Conservation (phyloP, 2,888 invertebrate species). For the Formica aserva region DNA sequence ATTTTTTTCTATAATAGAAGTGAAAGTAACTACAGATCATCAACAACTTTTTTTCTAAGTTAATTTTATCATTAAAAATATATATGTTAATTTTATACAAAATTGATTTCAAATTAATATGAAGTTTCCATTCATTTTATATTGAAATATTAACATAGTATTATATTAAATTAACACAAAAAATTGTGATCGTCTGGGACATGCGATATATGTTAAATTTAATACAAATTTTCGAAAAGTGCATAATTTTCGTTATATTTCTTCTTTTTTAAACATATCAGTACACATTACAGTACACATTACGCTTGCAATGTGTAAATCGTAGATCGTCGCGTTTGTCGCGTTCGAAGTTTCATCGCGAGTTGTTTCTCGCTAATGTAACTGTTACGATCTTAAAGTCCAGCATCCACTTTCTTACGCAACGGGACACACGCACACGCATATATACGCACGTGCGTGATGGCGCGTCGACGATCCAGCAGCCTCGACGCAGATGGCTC, state of each 20-base stretch:
- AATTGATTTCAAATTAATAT: too few species aligned
- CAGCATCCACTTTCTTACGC: slow-evolving; percentile 51
- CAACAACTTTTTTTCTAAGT: too few species aligned
- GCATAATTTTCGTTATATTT: background rate
- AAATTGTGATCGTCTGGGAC: too few species aligned
- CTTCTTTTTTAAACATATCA: background rate
- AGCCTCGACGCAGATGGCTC: slow-evolving; percentile 59
- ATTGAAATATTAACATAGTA: too few species aligned
- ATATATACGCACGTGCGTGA: slow-evolving; percentile 46
- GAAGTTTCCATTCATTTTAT: too few species aligned
- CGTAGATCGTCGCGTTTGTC: slow-evolving; percentile 9
- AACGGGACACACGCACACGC: slow-evolving; percentile 27
- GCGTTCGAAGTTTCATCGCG: background rate
- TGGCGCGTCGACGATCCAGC: slow-evolving; percentile 37
- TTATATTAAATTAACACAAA: too few species aligned
- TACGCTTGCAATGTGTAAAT: background rate
- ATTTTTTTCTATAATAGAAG: too few species aligned
- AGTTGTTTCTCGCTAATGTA: slow-evolving; percentile 68
- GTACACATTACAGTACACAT: background rate
- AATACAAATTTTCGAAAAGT: too few species aligned
- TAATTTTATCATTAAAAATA: too few species aligned
- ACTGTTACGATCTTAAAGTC: slow-evolving; percentile 71
- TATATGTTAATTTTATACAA: too few species aligned
- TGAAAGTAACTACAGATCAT: too few species aligned
- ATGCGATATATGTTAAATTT: too few species aligned